Conservation (phyloP, 2,888 invertebrate genomes). For the Catonia carolina region DNA sequence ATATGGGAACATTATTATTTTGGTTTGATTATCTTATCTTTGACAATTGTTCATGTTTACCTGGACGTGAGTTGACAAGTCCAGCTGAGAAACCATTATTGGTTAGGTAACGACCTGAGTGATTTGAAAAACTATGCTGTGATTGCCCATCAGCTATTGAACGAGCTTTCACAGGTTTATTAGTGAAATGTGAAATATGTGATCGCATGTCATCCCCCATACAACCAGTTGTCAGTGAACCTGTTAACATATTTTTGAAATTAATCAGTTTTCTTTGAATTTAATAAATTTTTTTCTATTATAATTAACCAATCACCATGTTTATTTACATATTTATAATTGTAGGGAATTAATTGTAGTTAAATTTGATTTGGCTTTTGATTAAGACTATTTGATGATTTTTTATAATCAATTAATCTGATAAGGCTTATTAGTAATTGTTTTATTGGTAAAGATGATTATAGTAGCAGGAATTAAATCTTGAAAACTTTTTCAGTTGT, state of each 20-base stretch:
- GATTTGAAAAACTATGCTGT: constrained; percentile 80
- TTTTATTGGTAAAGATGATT: no score
- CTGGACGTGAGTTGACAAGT: constrained; percentile 66
- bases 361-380: background rate
- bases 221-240: constrained; percentile 37
- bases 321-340: background rate
- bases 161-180: constrained; percentile 52
- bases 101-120: constrained; percentile 66
- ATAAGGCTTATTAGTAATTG: no score
- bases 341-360: background rate
- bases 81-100: constrained; percentile 60
- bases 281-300: no score
- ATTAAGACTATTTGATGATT: no score
- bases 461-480: no score
- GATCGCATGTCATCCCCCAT: constrained; percentile 67
- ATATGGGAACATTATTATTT: no score
- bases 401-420: no score
- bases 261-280: background rate
- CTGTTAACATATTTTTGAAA: constrained; percentile 11
- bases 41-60: no score
- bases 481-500: no score
- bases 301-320: background rate
- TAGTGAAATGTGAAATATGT: constrained; percentile 58
- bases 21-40: no score
- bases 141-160: constrained; percentile 85